A percentile compares a stretch with the other conserved stretches of the same genome.
These are phyloP conservation scores for Chionodraco myersi DNA, from an alignment of 2,113 vertebrate species.

Conservation along the genomic window DNA sequence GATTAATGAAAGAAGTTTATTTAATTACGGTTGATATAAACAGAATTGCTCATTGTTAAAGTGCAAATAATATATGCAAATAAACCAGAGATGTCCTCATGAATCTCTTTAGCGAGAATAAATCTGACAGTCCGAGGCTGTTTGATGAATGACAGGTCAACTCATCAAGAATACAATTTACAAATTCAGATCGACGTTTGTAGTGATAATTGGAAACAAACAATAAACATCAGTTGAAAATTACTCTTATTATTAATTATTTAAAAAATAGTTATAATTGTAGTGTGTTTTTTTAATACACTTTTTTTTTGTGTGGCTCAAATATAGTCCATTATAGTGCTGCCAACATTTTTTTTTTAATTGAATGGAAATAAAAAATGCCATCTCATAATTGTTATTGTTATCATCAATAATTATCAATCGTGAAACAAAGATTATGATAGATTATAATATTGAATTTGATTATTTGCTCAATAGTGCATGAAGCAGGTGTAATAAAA, in stretches of 20 bases:
- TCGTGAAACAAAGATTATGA: neutral
- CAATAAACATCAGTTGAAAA: neutral
- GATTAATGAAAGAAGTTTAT: slow-evolving; percentile 42
- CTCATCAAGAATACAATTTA: slow-evolving; percentile 6
- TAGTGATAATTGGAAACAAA: neutral
- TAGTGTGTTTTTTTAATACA: too few relatives aligned
- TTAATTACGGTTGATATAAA: slow-evolving; percentile 41
- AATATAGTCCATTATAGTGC: neutral
- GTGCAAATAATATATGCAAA: slow-evolving; percentile 55
- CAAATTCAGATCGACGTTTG: slow-evolving; percentile 3
- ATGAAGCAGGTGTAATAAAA: slow-evolving; percentile 1
- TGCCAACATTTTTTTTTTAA: too few relatives aligned
- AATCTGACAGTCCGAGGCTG: slow-evolving; percentile 43
- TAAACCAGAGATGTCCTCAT: slow-evolving; percentile 24
- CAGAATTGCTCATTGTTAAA: slow-evolving; percentile 28
- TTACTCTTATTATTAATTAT: neutral
- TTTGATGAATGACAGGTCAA: slow-evolving; percentile 58
- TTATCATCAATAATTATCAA: neutral
- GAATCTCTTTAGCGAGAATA: slow-evolving; percentile 42
- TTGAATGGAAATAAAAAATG: neutral
- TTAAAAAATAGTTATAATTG: neutral
- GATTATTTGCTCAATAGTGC: neutral
- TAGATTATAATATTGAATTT: neutral
- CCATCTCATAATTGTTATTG: neutral
- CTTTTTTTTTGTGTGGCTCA: too few relatives aligned